Conservation (phyloP, 2,113 vertebrate species). For the Catagonus wagneri region DNA sequence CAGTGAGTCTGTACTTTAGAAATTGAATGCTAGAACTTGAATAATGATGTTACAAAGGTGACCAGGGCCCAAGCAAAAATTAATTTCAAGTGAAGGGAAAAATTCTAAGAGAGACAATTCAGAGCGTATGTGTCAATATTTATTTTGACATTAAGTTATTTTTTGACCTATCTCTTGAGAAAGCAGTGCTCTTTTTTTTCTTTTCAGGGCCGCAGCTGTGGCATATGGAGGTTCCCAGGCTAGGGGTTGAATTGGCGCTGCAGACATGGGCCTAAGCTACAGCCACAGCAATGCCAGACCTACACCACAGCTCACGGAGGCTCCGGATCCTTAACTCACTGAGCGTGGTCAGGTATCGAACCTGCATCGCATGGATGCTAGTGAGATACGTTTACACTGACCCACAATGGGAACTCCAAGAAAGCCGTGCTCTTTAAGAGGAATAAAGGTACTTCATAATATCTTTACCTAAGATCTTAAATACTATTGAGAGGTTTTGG, state of each 20-base stretch:
- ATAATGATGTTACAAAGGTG: neutral
- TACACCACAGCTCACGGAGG: too few relatives aligned
- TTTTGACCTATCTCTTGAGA: neutral
- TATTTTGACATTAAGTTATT: conserved; percentile 22
- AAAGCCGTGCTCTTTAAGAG: neutral
- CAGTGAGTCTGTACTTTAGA: neutral
- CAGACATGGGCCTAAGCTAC: too few relatives aligned
- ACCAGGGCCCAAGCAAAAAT: neutral
- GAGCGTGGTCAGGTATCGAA: too few relatives aligned
- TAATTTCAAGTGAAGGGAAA: neutral
- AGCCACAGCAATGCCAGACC: too few relatives aligned
- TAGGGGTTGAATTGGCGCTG: too few relatives aligned
- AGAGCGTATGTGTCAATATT: neutral
- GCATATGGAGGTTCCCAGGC: too few relatives aligned
- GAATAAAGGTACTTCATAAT: neutral
- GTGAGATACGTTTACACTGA: too few relatives aligned
- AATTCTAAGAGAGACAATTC: neutral
- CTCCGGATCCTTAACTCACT: too few relatives aligned
- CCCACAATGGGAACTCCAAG: too few relatives aligned
- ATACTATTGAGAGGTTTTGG: neutral
- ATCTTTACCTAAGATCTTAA: neutral
- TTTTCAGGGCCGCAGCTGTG: too few relatives aligned
- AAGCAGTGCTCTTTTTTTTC: neutral
- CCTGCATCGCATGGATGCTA: too few relatives aligned
- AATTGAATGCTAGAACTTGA: neutral